phyloP scores from a whole-genome alignment of 1,140 invertebrate genomes.

The Coptotermes formosanus region DNA sequence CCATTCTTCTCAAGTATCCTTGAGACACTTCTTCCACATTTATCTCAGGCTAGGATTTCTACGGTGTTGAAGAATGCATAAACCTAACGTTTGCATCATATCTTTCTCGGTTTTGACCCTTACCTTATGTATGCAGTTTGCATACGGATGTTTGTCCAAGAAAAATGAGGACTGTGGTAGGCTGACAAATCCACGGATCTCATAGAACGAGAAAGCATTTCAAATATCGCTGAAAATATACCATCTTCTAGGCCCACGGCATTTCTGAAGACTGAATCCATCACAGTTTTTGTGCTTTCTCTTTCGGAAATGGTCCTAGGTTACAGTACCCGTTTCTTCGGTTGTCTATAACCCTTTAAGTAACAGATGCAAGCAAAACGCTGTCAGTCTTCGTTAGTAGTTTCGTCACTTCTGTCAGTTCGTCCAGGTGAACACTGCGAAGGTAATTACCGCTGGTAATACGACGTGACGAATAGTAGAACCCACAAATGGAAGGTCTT shows the following conservation, averaged over 20 bases:
- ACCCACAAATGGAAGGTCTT: too few species aligned
- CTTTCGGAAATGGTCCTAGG: not conserved
- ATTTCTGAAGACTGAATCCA: not conserved
- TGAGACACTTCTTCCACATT: not conserved
- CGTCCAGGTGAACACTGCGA: too few species aligned
- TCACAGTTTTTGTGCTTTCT: not conserved
- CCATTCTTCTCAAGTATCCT: not conserved
- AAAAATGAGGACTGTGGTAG: not conserved
- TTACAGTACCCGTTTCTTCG: too few species aligned
- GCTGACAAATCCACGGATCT: not conserved
- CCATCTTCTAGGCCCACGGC: not conserved
- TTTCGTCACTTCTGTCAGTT: too few species aligned
- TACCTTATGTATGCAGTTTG: constrained; percentile 7
- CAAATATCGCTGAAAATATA: constrained; percentile 2
- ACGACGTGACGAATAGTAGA: too few species aligned
- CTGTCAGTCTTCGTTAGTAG: too few species aligned
- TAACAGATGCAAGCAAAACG: too few species aligned
- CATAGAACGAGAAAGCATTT: not conserved
- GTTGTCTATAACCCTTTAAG: too few species aligned
- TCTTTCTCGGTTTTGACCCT: not conserved
- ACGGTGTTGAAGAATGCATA: not conserved
- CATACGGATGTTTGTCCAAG: not conserved
- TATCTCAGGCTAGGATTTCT: not conserved
- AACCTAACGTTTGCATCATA: constrained; percentile 2
- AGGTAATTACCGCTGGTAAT: too few species aligned